These are phyloP conservation scores for Datnioides undecimradiatus DNA, from an alignment of 2,113 vertebrate species.

Conservation along the genomic window DNA sequence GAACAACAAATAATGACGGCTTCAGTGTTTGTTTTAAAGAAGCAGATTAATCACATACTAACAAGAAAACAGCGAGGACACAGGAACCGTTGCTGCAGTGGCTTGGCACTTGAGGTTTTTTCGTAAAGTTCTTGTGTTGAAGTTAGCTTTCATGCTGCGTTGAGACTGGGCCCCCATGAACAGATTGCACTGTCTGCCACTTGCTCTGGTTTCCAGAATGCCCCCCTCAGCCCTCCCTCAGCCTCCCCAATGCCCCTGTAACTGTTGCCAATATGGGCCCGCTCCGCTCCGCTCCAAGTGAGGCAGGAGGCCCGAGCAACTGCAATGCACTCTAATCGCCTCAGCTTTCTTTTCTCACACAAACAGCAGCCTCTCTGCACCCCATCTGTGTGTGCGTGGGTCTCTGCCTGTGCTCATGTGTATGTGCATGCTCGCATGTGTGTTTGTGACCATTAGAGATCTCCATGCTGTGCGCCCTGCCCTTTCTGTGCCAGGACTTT, in stretches of 20 bases:
- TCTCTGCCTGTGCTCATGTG: conserved; percentile 15
- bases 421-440: conserved; percentile 25
- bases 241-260: conserved; percentile 55
- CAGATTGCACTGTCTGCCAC: conserved; percentile 84
- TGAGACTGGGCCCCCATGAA: conserved; percentile 73
- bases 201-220: conserved; percentile 68
- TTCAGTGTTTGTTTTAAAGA: neutral
- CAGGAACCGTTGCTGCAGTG: conserved; percentile 12
- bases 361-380: conserved; percentile 63
- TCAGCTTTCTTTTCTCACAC: conserved; percentile 68
- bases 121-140: conserved; percentile 65
- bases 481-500: conserved; percentile 50
- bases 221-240: conserved; percentile 49
- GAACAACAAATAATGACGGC: too few relatives aligned
- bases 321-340: conserved; percentile 75
- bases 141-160: conserved; percentile 70
- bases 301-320: conserved; percentile 68
- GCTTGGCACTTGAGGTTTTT: conserved; percentile 37
- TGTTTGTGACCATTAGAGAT: conserved; percentile 46
- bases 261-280: conserved; percentile 73
- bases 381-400: conserved; percentile 72
- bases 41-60: neutral
- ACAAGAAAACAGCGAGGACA: conserved; percentile 1
- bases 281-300: conserved; percentile 63
- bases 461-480: conserved; percentile 41